phyloP scores from a whole-genome alignment of 2,888 invertebrate species.

The Alentia gelatinosa region DNA sequence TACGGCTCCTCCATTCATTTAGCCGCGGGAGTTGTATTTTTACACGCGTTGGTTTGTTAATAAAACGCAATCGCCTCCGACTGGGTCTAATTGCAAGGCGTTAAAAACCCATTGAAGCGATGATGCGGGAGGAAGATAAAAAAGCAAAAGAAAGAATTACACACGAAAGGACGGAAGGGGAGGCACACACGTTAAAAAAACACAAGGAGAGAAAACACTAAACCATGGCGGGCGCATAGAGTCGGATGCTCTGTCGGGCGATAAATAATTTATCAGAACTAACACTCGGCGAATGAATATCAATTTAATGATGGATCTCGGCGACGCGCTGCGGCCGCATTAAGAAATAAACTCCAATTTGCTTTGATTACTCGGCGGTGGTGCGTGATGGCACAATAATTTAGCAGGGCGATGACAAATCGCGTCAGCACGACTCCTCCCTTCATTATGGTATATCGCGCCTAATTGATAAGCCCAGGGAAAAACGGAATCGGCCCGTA shows the following conservation, averaged over 20 bases:
- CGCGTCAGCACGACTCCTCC: not conserved
- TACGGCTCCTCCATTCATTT: conserved; percentile 17
- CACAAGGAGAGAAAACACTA: not conserved
- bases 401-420: conserved; percentile 22
- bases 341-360: conserved; percentile 53
- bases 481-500: conserved; percentile 33
- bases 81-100: conserved; percentile 43
- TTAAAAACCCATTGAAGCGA: conserved; percentile 13
- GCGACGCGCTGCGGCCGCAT: not conserved
- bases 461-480: conserved; percentile 39
- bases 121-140: not conserved
- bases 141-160: not conserved
- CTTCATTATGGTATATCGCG: conserved; percentile 42
- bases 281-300: conserved; percentile 48
- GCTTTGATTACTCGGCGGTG: conserved; percentile 43
- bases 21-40: not conserved
- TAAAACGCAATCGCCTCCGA: conserved; percentile 32
- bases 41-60: conserved; percentile 26
- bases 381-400: conserved; percentile 48
- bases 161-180: not conserved
- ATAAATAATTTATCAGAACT: conserved; percentile 49
- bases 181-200: not conserved
- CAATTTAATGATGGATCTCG: conserved; percentile 27
- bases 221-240: not conserved
- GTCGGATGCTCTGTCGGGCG: not conserved